Evolutionary conservation across 2,888 invertebrate species (phyloP).

Genomic region (Branchellion lobata): DNA sequence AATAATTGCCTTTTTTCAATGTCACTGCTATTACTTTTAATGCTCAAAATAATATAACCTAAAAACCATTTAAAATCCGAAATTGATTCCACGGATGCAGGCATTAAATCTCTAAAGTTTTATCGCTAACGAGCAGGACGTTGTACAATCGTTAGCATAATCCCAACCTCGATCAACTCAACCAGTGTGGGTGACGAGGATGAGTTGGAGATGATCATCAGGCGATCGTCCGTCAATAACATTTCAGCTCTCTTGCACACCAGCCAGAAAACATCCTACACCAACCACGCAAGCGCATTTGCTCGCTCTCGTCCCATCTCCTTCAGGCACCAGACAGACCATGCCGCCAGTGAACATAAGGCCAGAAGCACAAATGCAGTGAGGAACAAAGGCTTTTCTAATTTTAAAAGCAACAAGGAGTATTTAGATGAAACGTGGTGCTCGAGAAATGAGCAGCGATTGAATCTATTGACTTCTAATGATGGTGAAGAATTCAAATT

Average conservation of each 20-base stretch:
- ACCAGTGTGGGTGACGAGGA: constrained; percentile 18
- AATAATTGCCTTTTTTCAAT: too few relatives aligned
- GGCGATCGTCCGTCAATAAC: constrained; percentile 28
- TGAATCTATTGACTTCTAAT: not conserved
- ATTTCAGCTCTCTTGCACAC: not conserved
- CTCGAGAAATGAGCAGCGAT: not conserved
- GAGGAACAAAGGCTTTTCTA: not conserved
- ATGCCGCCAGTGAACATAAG: not conserved
- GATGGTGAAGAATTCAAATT: not conserved
- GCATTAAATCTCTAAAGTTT: too few relatives aligned
- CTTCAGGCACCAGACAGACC: not conserved
- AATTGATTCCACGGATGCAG: too few relatives aligned
- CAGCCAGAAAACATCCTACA: not conserved
- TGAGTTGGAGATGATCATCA: constrained; percentile 35
- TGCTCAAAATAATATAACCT: too few relatives aligned
- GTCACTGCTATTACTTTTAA: too few relatives aligned
- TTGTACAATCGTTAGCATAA: too few relatives aligned
- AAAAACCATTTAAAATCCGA: too few relatives aligned
- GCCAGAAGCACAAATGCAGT: not conserved
- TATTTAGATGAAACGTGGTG: constrained; percentile 4
- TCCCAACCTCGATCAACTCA: too few relatives aligned
- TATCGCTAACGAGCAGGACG: too few relatives aligned
- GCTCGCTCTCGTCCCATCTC: not conserved
- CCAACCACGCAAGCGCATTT: not conserved
- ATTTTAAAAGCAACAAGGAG: not conserved